These are phyloP conservation scores for Zosterops pallidus DNA, from an alignment of 2,113 vertebrate genomes.

Conservation along the genomic window DNA sequence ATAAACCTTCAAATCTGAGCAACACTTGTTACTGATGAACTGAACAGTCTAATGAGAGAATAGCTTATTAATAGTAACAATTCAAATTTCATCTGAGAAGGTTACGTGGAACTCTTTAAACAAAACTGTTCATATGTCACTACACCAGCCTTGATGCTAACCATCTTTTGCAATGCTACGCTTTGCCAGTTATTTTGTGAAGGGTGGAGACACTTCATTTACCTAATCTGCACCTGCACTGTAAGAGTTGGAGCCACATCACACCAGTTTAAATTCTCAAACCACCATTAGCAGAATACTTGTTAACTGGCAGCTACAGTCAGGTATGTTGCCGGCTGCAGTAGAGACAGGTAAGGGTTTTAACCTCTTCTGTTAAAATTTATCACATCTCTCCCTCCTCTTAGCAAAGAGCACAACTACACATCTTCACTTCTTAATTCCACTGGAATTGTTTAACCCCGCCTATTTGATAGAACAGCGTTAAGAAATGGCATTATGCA, in stretches of 20 bases:
- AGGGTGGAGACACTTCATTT: not conserved
- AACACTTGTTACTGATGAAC: not conserved
- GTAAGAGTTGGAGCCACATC: not conserved
- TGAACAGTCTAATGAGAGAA: conserved; percentile 17
- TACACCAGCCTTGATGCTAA: not conserved
- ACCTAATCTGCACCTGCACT: not conserved
- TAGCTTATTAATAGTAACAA: conserved; percentile 43
- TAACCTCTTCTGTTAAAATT: not conserved
- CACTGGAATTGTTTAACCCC: not conserved
- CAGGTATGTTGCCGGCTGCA: not conserved
- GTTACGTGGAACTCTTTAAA: conserved; percentile 11
- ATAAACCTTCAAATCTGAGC: not conserved
- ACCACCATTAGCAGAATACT: not conserved
- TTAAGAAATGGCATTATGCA: not conserved
- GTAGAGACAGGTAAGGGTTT: not conserved
- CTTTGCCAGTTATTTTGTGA: not conserved
- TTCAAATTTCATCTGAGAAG: conserved; percentile 37
- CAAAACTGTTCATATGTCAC: not conserved
- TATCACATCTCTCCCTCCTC: not conserved
- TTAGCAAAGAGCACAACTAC: not conserved
- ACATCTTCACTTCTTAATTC: not conserved
- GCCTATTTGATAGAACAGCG: not conserved
- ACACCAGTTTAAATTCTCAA: not conserved
- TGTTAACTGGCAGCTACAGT: not conserved
- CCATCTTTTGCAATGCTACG: not conserved